Conservation (phyloP, 1,140 invertebrate genomes). For the Anadara kagoshimensis region DNA sequence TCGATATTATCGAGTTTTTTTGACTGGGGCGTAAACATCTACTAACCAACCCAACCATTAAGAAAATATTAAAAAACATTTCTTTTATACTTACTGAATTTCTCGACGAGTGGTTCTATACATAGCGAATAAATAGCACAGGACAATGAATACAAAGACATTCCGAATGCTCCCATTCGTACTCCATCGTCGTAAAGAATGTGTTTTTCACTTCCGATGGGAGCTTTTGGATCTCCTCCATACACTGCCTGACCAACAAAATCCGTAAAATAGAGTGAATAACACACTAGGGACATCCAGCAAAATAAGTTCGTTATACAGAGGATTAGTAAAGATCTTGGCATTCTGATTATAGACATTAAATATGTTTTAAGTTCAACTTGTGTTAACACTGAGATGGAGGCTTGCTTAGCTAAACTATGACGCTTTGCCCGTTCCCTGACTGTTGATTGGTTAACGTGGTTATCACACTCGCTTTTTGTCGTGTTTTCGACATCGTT, state of each 20-base stretch:
- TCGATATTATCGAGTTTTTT: too few relatives aligned
- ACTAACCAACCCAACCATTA: too few relatives aligned
- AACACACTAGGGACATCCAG: conserved; percentile 98
- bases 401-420: not conserved
- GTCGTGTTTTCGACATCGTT: not conserved
- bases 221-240: conserved; percentile 88
- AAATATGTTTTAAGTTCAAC: conserved; percentile 83
- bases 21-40: too few relatives aligned
- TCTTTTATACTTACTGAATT: conserved; percentile 82
- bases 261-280: conserved; percentile 97
- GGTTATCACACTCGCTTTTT: not conserved
- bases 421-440: not conserved
- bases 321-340: conserved; percentile 87
- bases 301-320: conserved; percentile 96
- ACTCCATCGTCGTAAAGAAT: conserved; percentile 90
- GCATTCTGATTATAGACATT: conserved; percentile 92
- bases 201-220: conserved; percentile 54
- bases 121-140: conserved; percentile 93
- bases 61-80: too few relatives aligned
- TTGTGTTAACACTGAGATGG: conserved; percentile 56
- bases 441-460: not conserved
- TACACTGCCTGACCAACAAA: conserved; percentile 98
- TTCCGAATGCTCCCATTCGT: conserved; percentile 95
- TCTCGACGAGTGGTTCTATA: conserved; percentile 90
- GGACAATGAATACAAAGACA: conserved; percentile 96